phyloP scores from a whole-genome alignment of 2,888 invertebrate genomes.

The Cheiracanthium punctorium region DNA sequence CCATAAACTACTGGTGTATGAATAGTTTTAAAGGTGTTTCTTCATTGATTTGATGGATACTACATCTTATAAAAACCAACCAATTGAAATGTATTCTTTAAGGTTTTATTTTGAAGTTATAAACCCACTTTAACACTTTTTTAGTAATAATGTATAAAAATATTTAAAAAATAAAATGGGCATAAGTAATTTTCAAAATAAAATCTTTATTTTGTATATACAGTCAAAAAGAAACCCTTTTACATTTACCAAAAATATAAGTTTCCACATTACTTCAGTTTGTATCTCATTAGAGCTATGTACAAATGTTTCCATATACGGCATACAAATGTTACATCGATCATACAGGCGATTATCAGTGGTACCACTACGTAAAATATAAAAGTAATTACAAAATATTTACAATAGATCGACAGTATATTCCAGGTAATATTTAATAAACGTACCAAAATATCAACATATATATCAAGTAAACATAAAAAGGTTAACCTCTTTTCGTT shows the following conservation, averaged over 20 bases:
- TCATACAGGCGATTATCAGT: background rate
- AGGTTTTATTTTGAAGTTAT: no score
- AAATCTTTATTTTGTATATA: background rate
- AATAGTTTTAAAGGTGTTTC: no score
- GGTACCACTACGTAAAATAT: background rate
- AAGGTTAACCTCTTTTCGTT: background rate
- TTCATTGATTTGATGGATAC: no score
- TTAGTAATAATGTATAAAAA: no score
- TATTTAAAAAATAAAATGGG: no score
- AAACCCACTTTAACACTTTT: no score
- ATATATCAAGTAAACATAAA: conserved; percentile 12
- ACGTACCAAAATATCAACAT: background rate
- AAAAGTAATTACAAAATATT: background rate
- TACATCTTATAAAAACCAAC: no score
- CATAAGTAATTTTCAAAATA: no score
- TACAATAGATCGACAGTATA: background rate
- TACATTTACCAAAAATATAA: background rate
- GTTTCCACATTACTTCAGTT: background rate
- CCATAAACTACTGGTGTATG: no score
- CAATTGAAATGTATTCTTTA: no score
- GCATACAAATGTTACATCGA: background rate
- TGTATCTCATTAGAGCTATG: no score
- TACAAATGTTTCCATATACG: background rate
- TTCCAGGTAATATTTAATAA: background rate
- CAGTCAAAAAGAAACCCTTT: background rate